Conservation (phyloP, 2,888 invertebrate species). For the Drosophila trichaetosa region DNA sequence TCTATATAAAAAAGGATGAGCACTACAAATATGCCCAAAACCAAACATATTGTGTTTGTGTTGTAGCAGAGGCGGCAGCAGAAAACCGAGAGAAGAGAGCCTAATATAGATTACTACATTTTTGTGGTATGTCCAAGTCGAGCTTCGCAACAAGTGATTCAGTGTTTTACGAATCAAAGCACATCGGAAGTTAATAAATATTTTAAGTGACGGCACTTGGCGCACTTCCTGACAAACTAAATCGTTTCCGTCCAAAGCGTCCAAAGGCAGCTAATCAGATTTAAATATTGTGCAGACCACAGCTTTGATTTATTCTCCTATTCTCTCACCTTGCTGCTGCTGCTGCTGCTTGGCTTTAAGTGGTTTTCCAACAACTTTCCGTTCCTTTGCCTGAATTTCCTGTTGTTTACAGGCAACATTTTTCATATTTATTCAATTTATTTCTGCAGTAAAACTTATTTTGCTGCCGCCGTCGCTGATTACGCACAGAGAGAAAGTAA, state of each 20-base stretch:
- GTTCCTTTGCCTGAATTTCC: slow-evolving; percentile 46
- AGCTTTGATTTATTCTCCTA: not conserved
- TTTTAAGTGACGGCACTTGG: not conserved
- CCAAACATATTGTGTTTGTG: not conserved
- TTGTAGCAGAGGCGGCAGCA: too few species aligned
- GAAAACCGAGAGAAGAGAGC: not conserved
- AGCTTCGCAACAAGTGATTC: not conserved
- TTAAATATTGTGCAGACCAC: slow-evolving; percentile 39
- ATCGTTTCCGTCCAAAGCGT: slow-evolving; percentile 30
- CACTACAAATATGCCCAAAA: not conserved
- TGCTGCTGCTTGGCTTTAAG: not conserved
- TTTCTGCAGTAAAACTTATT: slow-evolving; percentile 65
- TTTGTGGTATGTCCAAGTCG: not conserved
- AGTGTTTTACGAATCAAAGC: not conserved
- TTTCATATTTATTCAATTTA: slow-evolving; percentile 72
- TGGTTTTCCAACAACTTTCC: slow-evolving; percentile 2
- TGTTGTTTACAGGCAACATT: slow-evolving; percentile 53
- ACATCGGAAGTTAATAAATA: slow-evolving; percentile 2
- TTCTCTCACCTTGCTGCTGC: not conserved
- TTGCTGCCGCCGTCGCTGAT: slow-evolving; percentile 39
- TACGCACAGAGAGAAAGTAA: slow-evolving; percentile 37
- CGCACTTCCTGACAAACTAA: slow-evolving; percentile 19
- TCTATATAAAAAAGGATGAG: not conserved
- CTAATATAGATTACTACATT: not conserved
- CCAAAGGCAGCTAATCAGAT: slow-evolving; percentile 51